Evolutionary conservation across 2,797 vertebrate species (phyloP), one percentile per base, ranked within the genome.

Genomic region (Silurus lanzhouensis): DNA sequence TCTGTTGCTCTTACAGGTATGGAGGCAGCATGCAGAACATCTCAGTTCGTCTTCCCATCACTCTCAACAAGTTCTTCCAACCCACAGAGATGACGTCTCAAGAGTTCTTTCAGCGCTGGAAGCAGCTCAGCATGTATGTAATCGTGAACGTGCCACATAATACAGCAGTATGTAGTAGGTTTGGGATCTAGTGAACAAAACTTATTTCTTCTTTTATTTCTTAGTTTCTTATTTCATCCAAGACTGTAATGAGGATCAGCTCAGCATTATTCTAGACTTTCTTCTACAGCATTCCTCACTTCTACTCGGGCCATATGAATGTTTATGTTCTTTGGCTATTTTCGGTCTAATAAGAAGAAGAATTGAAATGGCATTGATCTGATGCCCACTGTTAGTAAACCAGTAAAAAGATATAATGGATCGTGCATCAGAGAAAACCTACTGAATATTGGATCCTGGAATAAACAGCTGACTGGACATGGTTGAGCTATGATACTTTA

Each of bases 61-160:
- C 97, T 84, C 95, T 97, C 92, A 98, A 98, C 93, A 98, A 98
- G 93, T 98, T 98, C 93, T 98, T 98, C 93, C 97, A 98, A 93
- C 96, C 96, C 0, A 98, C 97, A 2, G 97, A 98, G 91, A 98
- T 98, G 97, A 87, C 93, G 0, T 97, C 97, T 25, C 95, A 97
- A 76, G 97, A 98, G 88, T 98, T 98, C 89, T 98, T 98, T 92
- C 96, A 97, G 93, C 97, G 97, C 82, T 98, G 97, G 97, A 98
- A 98, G 93, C 97, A 98, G 92, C 97, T 98, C 6, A 97, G 96
- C 95, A 96, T 95, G 97, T 97, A 90, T 17, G 20, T n/a, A 70
- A 20, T 20, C 38, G 38, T 12, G 70, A 71, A 13, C 31, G 2
- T 70, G 44, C 46, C 3, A 5, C 44, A 14, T 46, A 6, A 52